These are phyloP conservation scores for Sycobia sp. DNA, from an alignment of 1,140 invertebrate genomes.

Conservation along the genomic window DNA sequence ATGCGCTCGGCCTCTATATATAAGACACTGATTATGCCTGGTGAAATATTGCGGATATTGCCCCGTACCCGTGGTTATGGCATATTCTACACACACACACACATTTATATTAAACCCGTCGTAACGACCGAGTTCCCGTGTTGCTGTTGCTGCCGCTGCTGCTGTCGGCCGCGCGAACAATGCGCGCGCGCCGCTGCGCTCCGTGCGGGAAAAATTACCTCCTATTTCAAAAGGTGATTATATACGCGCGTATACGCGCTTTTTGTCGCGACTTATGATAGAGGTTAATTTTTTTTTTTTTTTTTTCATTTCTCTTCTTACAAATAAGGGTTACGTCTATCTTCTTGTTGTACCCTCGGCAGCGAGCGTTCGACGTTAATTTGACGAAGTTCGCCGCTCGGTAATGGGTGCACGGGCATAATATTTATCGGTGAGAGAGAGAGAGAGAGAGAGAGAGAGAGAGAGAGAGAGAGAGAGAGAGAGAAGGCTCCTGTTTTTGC, in stretches of 20 bases:
- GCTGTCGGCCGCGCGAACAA: not conserved
- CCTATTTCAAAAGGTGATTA: not conserved
- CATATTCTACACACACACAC: no score
- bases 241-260: not conserved
- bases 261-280: not conserved
- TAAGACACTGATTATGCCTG: constrained; percentile 27
- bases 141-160: not conserved
- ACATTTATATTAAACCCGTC: constrained; percentile 25
- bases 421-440: no score
- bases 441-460: no score
- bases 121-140: no score
- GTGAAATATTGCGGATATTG: constrained; percentile 15
- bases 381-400: constrained; percentile 3
- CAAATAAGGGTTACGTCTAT: not conserved
- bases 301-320: not conserved
- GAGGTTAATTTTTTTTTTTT: constrained; percentile 8
- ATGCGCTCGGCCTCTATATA: not conserved
- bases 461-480: no score
- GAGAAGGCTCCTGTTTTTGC: no score
- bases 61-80: not conserved
- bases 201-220: not conserved
- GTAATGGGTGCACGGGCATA: no score
- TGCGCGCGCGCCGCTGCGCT: not conserved
- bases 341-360: not conserved
- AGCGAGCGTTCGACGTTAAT: constrained; percentile 6